phyloP scores from a whole-genome alignment of 2,888 invertebrate species.

The Serripes groenlandicus region DNA sequence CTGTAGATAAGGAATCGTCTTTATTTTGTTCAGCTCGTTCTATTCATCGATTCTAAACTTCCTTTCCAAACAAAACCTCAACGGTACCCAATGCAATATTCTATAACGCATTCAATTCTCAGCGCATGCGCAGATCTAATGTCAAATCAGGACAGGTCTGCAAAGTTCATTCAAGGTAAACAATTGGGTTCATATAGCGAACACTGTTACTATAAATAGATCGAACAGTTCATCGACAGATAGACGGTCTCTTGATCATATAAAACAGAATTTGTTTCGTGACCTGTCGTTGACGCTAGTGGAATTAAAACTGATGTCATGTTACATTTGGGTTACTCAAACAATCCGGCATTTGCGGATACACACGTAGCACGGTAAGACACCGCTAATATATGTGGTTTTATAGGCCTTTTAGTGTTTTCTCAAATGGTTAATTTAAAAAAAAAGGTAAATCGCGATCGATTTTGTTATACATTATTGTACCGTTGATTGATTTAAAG shows the following conservation, averaged over 20 bases:
- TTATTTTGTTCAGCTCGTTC: too few relatives aligned
- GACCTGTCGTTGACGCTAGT: constrained; percentile 62
- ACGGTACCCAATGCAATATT: background rate
- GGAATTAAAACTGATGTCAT: constrained; percentile 43
- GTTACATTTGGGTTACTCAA: constrained; percentile 22
- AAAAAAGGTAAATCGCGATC: too few relatives aligned
- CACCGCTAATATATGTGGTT: too few relatives aligned
- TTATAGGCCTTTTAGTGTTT: too few relatives aligned
- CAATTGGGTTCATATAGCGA: constrained; percentile 70
- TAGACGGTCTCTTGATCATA: constrained; percentile 23
- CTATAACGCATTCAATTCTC: constrained; percentile 22
- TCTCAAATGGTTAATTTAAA: too few relatives aligned
- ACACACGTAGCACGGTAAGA: constrained; percentile 8
- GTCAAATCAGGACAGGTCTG: constrained; percentile 68
- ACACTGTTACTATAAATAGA: constrained; percentile 66
- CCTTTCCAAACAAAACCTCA: too few relatives aligned
- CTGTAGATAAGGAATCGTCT: too few relatives aligned
- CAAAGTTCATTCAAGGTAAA: constrained; percentile 72
- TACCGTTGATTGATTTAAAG: too few relatives aligned
- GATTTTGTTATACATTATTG: too few relatives aligned
- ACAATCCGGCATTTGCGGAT: background rate
- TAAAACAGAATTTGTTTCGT: constrained; percentile 16
- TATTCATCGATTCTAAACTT: too few relatives aligned
- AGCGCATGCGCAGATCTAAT: constrained; percentile 57
- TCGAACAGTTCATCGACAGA: constrained; percentile 53